Evolutionary conservation across 2,113 vertebrate species (phyloP).

Genomic region (Thymallus thymallus): DNA sequence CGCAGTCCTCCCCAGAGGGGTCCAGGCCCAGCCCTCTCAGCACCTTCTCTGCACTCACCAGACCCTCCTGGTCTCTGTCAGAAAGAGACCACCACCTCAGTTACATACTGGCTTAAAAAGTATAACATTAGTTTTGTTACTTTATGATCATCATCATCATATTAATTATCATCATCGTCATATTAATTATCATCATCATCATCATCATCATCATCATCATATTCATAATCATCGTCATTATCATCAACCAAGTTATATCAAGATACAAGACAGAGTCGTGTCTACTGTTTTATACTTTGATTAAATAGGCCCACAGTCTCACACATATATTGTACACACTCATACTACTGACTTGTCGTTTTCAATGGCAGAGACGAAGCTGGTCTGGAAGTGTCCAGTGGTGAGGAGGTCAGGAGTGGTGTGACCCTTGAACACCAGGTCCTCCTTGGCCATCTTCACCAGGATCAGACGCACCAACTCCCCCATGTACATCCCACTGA

Average conservation of each 20-base stretch:
- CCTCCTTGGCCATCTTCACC: constrained; percentile 91
- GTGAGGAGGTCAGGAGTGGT: constrained; percentile 80
- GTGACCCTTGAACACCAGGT: constrained; percentile 83
- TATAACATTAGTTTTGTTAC: too few species aligned
- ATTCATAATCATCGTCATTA: too few species aligned
- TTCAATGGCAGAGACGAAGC: constrained; percentile 86
- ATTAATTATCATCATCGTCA: too few species aligned
- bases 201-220: too few species aligned
- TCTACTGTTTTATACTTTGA: neutral
- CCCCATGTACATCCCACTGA: constrained; percentile 97
- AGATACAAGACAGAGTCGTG: neutral
- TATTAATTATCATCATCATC: too few species aligned
- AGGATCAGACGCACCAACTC: constrained; percentile 93
- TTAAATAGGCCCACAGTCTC: neutral
- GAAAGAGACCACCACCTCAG: neutral
- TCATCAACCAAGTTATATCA: too few species aligned
- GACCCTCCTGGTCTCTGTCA: constrained; percentile 83
- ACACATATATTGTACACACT: neutral
- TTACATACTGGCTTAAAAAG: neutral
- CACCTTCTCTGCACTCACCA: constrained; percentile 78
- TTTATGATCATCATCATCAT: too few species aligned
- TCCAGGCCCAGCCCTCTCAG: constrained; percentile 81
- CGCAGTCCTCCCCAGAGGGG: constrained; percentile 83
- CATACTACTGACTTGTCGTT: constrained; percentile 68
- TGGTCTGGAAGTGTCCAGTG: constrained; percentile 84